These are phyloP conservation scores for Griposia aprilina DNA, from an alignment of 2,888 invertebrate species.

Conservation along the genomic window DNA sequence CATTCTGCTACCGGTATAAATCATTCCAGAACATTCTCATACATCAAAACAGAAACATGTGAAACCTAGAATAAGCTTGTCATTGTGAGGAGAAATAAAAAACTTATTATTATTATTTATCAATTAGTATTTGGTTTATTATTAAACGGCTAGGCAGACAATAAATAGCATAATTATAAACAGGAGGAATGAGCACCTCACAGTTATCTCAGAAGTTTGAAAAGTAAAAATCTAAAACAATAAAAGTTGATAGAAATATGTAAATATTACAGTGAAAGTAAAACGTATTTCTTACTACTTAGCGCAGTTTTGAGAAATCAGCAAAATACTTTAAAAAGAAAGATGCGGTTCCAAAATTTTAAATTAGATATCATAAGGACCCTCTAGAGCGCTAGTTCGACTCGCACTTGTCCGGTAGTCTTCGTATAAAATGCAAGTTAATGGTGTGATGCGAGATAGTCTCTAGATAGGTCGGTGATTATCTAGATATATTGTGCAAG, in stretches of 20 bases:
- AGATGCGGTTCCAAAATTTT: too few species aligned
- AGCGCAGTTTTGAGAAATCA: not conserved
- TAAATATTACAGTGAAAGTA: not conserved
- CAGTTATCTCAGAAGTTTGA: too few species aligned
- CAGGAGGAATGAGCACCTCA: too few species aligned
- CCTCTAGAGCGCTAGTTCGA: not conserved
- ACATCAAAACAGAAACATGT: too few species aligned
- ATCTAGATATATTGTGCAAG: not conserved
- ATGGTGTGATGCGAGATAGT: not conserved
- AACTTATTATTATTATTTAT: too few species aligned
- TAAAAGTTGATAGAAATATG: too few species aligned
- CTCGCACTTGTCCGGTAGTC: not conserved
- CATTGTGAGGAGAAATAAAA: too few species aligned
- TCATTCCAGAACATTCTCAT: too few species aligned
- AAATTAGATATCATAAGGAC: not conserved
- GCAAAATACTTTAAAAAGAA: not conserved
- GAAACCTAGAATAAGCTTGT: too few species aligned
- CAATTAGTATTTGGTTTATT: too few species aligned
- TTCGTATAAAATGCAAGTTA: not conserved
- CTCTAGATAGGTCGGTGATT: not conserved
- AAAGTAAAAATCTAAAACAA: too few species aligned
- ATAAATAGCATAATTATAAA: not conserved
- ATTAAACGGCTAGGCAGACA: not conserved
- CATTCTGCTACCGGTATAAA: too few species aligned
- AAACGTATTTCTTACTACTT: not conserved